phyloP scores from a whole-genome alignment of 2,797 vertebrate genomes.

The Spinibarbus caldwelli region DNA sequence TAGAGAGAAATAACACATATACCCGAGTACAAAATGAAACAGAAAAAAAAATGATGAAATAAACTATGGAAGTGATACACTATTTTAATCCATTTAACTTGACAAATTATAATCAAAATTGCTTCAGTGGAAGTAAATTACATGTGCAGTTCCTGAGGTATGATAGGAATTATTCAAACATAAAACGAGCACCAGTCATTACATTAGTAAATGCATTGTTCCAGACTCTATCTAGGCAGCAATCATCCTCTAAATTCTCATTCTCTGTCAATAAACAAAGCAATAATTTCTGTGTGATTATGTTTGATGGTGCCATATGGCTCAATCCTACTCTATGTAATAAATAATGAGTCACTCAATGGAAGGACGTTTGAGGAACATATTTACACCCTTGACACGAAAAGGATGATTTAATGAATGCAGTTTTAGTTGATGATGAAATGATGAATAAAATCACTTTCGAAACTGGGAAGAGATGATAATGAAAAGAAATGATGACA shows the following conservation, averaged over 20 bases:
- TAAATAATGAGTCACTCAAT: slow-evolving; percentile 52
- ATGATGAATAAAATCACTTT: slow-evolving; percentile 70
- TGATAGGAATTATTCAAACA: slow-evolving; percentile 15
- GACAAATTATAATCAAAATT: slow-evolving; percentile 27
- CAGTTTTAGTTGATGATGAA: slow-evolving; percentile 64
- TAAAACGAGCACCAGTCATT: slow-evolving; percentile 31
- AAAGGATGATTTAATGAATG: slow-evolving; percentile 62
- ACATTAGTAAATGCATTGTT: slow-evolving; percentile 52
- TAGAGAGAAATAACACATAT: not conserved
- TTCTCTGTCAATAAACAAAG: slow-evolving; percentile 59
- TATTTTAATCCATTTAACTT: slow-evolving; percentile 16
- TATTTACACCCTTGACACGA: slow-evolving; percentile 26
- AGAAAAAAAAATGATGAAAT: not conserved
- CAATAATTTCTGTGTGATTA: slow-evolving; percentile 57
- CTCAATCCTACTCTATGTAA: slow-evolving; percentile 48
- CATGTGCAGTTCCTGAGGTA: not conserved
- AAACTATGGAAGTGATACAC: not conserved
- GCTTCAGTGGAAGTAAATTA: slow-evolving; percentile 20
- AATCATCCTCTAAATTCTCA: slow-evolving; percentile 56
- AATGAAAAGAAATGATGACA: slow-evolving; percentile 76
- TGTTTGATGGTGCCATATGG: slow-evolving; percentile 68
- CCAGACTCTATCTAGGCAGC: slow-evolving; percentile 36
- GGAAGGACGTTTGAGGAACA: slow-evolving; percentile 45
- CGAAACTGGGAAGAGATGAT: slow-evolving; percentile 64
- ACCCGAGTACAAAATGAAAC: not conserved